Evolutionary conservation across 2,797 vertebrate genomes (phyloP).

Genomic region (Rhinophrynus dorsalis): DNA sequence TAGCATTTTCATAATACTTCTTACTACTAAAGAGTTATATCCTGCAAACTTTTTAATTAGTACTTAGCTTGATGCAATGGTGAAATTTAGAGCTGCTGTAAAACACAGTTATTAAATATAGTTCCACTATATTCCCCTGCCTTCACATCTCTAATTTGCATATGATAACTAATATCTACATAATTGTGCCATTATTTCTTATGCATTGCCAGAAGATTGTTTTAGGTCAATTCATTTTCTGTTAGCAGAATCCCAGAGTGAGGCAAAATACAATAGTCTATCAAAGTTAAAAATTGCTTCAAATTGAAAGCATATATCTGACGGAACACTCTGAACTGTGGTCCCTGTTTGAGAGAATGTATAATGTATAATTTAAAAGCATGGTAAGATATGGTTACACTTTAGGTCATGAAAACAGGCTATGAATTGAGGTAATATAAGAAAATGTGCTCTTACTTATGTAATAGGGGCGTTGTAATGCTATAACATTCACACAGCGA

Average conservation of each 20-base stretch:
- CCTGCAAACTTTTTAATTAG: too few relatives aligned
- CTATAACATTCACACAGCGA: too few relatives aligned
- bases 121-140: too few relatives aligned
- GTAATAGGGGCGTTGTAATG: too few relatives aligned
- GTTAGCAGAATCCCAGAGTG: background rate
- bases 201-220: background rate
- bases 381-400: slow-evolving; percentile 12
- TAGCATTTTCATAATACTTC: too few relatives aligned
- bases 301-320: background rate
- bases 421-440: background rate
- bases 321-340: slow-evolving; percentile 1
- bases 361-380: slow-evolving; percentile 23
- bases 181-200: background rate
- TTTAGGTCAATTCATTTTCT: background rate
- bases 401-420: background rate
- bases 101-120: too few relatives aligned
- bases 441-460: too few relatives aligned
- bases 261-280: background rate
- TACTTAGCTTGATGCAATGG: too few relatives aligned
- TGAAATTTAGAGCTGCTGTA: too few relatives aligned
- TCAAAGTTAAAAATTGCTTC: slow-evolving; percentile 17
- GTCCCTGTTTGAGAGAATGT: background rate
- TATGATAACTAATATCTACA: background rate
- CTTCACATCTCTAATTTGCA: too few relatives aligned
- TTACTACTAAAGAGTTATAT: too few relatives aligned